Conservation (phyloP, 2,113 vertebrate species). For the Hydropotes inermis region DNA sequence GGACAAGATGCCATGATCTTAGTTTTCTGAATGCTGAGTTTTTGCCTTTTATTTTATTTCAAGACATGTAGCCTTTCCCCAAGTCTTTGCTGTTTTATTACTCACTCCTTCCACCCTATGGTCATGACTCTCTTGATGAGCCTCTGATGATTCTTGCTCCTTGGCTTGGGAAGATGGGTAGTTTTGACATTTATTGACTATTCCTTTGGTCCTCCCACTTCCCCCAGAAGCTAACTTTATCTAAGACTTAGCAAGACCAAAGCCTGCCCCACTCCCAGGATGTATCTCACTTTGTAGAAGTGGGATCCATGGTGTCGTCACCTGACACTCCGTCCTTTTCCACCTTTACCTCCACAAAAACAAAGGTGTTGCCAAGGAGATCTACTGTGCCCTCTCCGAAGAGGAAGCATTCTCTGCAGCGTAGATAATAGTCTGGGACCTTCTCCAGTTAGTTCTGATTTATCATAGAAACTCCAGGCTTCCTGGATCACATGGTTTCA, state of each 20-base stretch:
- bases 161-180: neutral
- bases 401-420: neutral
- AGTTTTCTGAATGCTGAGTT: no score
- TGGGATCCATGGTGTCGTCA: no score
- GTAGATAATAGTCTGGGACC: neutral
- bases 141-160: neutral
- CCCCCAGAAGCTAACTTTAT: neutral
- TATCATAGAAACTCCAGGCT: neutral
- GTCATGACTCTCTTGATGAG: neutral
- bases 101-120: neutral
- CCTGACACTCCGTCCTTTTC: neutral
- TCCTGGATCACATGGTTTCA: neutral
- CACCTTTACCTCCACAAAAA: neutral
- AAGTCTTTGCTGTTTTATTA: neutral
- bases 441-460: constrained; percentile 40
- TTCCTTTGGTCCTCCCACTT: neutral
- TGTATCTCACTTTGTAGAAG: neutral
- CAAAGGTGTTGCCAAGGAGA: neutral
- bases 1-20: no score
- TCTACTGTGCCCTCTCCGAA: neutral
- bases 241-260: neutral
- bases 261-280: neutral
- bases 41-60: neutral
- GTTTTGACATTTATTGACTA: neutral
- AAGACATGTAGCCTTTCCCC: neutral